Base-by-base conservation (phyloP, 2,797 vertebrate genomes). In the Chelonia mydas region DNA sequence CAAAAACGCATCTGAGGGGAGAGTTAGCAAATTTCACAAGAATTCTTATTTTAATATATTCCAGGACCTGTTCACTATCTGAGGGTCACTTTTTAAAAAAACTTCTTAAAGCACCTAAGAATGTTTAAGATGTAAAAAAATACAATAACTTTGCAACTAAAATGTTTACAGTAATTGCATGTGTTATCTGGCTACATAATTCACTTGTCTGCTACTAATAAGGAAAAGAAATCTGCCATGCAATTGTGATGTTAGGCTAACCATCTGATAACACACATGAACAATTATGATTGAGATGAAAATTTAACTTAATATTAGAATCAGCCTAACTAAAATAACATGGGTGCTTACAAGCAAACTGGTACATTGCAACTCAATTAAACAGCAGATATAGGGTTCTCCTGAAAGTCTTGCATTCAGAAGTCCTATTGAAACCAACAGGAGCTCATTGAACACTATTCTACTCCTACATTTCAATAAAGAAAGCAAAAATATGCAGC, bases 1-100 rank as follows among this genome's bases (percentile, higher is more conserved):
- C 90, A 94, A 91, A 89, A 92, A 54, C 31, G 51, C 31, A 65
- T 47, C 91, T 23, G 7, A 28, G 76, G 59, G 88, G 74, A 91
- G 85, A 45, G 55, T 2, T 31, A 53, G 88, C 84, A 89, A 88
- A 87, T 88, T 49, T 61, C 65, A 78, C 51, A 84, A 86, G 65
- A 78, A 84, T 68, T 54, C 45, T 55, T 13, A 0, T 16, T 87
- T 82, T 61, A 41, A 1, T 27, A 11, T 28, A n/a, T 19, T 31
- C 23, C 11, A 65, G 45, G 81, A 89, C 79, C 83, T 25, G 4
- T 77, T 92, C 51, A 23, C 55, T 25, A 41, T 80, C 0, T 33
- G 47, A 79, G 23, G 49, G 55, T 12, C 78, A n/a, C 9, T 50
- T 50, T 51, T 10, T 11, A 0, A 2, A 21, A 23, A 61, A 13